Base-by-base conservation (phyloP, 2,888 invertebrate species). In the Halictus quadricinctus region DNA sequence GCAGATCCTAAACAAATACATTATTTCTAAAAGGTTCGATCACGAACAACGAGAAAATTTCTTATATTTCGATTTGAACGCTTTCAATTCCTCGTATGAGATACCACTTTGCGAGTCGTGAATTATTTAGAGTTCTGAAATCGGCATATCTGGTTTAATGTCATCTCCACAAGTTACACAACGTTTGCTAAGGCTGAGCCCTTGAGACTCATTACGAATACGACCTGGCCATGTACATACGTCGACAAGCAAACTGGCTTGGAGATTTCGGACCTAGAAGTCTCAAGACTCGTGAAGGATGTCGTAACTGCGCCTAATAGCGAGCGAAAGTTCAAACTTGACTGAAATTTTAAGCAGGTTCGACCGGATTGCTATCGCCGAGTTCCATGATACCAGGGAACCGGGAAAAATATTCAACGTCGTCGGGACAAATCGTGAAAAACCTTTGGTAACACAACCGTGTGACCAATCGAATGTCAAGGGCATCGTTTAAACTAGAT, bases 331-430 rank as follows among this genome's bases (percentile, higher is more conserved):
- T 41, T 43, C 76, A 70, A 69, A 77, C 80, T 80, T 73, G 86
- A 76, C 73, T 83, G 80, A 85, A 80, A 81, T 86, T 81, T 86
- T 84, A 86, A 86, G 76, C 87, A 79, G 80, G 41, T 66, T 82
- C 66, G 58, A 72, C 41, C 72, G 72, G 50, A 79, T 75, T 43
- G 50, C 43, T 50, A 79, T 50, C 76, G 58, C 36, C 43, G 36
- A 21, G 58, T 69, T 41, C 69, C 54, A n/a, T 43, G 29, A 69
- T 43, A 18, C 6, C 8, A 2, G 36, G 13, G 8, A 41, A 15
- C 21, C 69, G 18, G 18, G 12, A 15, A 13, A 29, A 36, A 48
- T 46, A 41, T 73, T n/a, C 21, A 60, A 74, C 41, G 50, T 70
- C 46, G 21, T 48, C 41, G 25, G 43, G 73, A 79, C 18, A 72